Percentiles rank a stretch among this genome's conserved stretches.
Conservation (phyloP, 92 coral and sea anemone species). For the Heliopora coerulea region DNA sequence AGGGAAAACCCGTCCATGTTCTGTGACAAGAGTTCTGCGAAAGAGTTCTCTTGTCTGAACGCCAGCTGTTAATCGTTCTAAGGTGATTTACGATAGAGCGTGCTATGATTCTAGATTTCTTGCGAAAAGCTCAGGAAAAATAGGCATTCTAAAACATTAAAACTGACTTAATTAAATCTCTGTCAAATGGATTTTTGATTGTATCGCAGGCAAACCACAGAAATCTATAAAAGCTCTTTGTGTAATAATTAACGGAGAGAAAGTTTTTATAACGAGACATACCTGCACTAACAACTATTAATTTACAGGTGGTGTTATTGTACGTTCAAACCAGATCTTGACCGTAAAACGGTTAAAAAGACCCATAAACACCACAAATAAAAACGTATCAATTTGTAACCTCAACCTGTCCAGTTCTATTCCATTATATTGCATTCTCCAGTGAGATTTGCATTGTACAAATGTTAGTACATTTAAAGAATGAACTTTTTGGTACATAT, state of each 20-base stretch:
- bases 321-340: no score
- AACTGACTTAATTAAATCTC: background rate
- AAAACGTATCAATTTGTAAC: no score
- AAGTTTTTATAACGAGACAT: slow-evolving; percentile 13
- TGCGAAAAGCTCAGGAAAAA: no score
- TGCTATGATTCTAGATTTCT: background rate
- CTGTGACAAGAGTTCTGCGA: no score
- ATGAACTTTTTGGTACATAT: no score
- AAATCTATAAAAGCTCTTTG: background rate
- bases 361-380: no score
- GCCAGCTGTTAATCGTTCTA: background rate
- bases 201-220: slow-evolving; percentile 12
- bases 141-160: background rate
- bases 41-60: background rate
- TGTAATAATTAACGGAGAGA: background rate
- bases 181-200: slow-evolving; percentile 3
- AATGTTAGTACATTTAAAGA: no score
- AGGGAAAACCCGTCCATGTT: background rate
- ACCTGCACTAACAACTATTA: slow-evolving; percentile 11
- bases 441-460: no score
- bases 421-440: no score
- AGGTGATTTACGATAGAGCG: no score
- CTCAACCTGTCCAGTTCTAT: no score
- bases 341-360: no score
- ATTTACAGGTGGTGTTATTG: slow-evolving; percentile 28